These are phyloP conservation scores for Diuraphis noxia DNA, from an alignment of 1,140 invertebrate genomes.

Conservation along the genomic window DNA sequence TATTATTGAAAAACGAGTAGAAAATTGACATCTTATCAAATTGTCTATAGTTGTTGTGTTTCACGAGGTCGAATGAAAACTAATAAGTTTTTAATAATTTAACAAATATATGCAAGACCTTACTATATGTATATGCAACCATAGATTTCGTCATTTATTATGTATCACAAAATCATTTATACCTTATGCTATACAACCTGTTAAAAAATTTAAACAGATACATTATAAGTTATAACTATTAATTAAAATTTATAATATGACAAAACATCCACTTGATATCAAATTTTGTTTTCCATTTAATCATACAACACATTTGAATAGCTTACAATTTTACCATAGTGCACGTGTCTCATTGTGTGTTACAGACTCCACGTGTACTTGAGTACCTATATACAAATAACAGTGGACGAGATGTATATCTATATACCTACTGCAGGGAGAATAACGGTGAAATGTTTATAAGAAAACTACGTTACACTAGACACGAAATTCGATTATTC, in stretches of 20 bases:
- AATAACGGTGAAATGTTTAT: not conserved
- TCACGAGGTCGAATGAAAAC: not conserved
- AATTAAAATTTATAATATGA: too few species aligned
- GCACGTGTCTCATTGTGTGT: not conserved
- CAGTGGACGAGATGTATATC: not conserved
- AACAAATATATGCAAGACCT: not conserved
- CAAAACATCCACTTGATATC: not conserved
- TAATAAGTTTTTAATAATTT: not conserved
- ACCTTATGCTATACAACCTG: too few species aligned
- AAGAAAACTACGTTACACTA: not conserved
- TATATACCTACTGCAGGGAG: not conserved
- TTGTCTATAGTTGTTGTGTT: not conserved
- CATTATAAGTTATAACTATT: too few species aligned
- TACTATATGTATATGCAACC: not conserved
- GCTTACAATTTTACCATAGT: not conserved
- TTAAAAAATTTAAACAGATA: too few species aligned
- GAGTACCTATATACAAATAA: not conserved
- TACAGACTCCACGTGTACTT: not conserved
- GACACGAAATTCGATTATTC: not conserved
- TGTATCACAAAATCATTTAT: not conserved
- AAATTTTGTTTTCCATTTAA: not conserved
- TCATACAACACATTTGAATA: not conserved
- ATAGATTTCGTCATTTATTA: not conserved
- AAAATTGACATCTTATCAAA: not conserved
- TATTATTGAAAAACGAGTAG: not conserved